phyloP scores from a whole-genome alignment of 2,113 vertebrate genomes.

The Edolisoma coerulescens region DNA sequence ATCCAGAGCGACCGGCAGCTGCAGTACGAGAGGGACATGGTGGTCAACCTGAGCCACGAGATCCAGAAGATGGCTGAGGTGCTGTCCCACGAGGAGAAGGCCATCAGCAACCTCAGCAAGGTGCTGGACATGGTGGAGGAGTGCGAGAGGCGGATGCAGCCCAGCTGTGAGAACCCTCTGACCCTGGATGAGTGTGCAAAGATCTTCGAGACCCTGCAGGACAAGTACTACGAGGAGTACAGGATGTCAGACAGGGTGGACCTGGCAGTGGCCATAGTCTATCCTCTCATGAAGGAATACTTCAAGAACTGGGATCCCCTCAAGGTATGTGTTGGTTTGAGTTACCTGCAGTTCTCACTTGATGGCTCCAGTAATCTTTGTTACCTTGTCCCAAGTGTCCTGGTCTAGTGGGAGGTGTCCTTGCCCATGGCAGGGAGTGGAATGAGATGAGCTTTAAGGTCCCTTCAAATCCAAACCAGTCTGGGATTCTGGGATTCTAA shows the following conservation, averaged over 20 bases:
- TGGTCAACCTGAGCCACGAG: conserved; percentile 89
- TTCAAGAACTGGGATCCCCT: conserved; percentile 92
- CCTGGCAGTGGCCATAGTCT: conserved; percentile 88
- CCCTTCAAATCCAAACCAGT: neutral
- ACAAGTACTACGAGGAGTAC: conserved; percentile 93
- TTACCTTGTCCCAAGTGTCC: neutral
- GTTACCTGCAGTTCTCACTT: neutral
- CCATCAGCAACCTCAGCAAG: conserved; percentile 84
- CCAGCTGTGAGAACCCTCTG: conserved; percentile 65
- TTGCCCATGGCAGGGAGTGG: neutral
- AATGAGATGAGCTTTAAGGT: neutral
- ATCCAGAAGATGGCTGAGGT: conserved; percentile 80
- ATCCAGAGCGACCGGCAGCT: conserved; percentile 93
- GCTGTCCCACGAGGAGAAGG: conserved; percentile 78
- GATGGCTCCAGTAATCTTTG: neutral
- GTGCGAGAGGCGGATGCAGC: conserved; percentile 82
- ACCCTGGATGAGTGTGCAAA: conserved; percentile 83
- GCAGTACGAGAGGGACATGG: conserved; percentile 92
- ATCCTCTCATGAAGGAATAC: conserved; percentile 89
- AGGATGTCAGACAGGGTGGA: conserved; percentile 87
- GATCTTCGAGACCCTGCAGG: conserved; percentile 89
- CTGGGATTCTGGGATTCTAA: neutral
- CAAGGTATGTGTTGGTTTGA: conserved; percentile 69
- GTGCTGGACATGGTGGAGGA: conserved; percentile 89
- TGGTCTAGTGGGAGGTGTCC: neutral